A percentile compares a stretch with the other conserved stretches of the same genome.
phyloP scores from a whole-genome alignment of 2,888 invertebrate genomes.

The Amphipyra tragopoginis region DNA sequence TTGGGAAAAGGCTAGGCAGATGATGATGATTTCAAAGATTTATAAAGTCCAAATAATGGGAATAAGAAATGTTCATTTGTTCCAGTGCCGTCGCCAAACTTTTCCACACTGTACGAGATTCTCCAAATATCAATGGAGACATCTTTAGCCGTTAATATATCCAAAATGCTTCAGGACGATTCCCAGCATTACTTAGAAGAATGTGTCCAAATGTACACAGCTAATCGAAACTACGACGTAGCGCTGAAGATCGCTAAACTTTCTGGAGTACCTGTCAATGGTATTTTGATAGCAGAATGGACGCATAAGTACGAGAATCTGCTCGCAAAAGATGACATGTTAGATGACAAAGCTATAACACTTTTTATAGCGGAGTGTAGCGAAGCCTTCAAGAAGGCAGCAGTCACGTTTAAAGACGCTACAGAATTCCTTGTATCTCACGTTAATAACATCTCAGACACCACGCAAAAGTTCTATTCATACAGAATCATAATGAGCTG shows the following conservation, averaged over 20 bases:
- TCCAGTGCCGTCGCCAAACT: constrained; percentile 83
- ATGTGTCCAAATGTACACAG: constrained; percentile 88
- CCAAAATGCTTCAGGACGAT: constrained; percentile 81
- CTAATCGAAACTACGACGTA: constrained; percentile 86
- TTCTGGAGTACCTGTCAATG: constrained; percentile 84
- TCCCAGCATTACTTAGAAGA: constrained; percentile 84
- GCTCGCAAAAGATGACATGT: constrained; percentile 68
- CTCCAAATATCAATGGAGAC: constrained; percentile 90
- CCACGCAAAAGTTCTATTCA: constrained; percentile 87
- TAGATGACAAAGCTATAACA: constrained; percentile 80
- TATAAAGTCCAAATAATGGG: no score
- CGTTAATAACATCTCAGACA: constrained; percentile 84
- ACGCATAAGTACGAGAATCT: constrained; percentile 83
- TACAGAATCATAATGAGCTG: constrained; percentile 85
- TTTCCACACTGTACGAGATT: constrained; percentile 81
- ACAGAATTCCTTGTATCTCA: constrained; percentile 91
- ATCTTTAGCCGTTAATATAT: constrained; percentile 87
- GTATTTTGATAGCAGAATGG: constrained; percentile 90
- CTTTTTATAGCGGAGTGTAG: constrained; percentile 91
- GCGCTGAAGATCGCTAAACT: constrained; percentile 90
- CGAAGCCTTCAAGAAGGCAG: constrained; percentile 89
- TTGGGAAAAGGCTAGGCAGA: no score
- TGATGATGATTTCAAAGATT: no score
- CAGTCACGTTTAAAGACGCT: constrained; percentile 91
- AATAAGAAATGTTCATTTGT: constrained; percentile 9